Evolutionary conservation across 2,113 vertebrate species (phyloP).

Genomic region (Camelus bactrianus): DNA sequence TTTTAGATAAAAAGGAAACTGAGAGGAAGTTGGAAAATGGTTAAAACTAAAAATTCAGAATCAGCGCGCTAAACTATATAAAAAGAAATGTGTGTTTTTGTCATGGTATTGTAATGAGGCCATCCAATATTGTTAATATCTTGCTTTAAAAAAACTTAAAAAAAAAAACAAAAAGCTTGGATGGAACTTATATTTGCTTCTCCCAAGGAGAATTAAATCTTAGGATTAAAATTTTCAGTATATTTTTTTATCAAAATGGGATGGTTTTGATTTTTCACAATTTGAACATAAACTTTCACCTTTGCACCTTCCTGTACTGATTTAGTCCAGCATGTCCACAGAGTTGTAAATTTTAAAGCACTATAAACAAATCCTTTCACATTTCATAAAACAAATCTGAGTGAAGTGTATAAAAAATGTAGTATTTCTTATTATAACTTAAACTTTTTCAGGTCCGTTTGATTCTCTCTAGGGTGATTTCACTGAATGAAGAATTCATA

Average conservation of each 20-base stretch:
- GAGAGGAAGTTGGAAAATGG: neutral
- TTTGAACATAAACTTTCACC: neutral
- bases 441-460: neutral
- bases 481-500: neutral
- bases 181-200: neutral
- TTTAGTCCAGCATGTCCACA: neutral
- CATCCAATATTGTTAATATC: neutral
- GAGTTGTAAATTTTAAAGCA: neutral
- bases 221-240: neutral
- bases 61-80: neutral
- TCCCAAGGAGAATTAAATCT: neutral
- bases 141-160: neutral
- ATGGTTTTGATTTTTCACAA: neutral
- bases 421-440: neutral
- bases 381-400: neutral
- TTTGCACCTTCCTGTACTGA: neutral
- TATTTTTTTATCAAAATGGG: neutral
- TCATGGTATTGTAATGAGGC: neutral
- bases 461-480: neutral
- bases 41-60: conserved; percentile 17
- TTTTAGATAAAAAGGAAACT: neutral
- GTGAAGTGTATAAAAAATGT: neutral
- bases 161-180: neutral
- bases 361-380: neutral
- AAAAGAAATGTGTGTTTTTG: neutral